Evolutionary conservation across 1,140 invertebrate genomes (phyloP), one percentile per base, ranked within the genome.

Genomic region (Plodia interpunctella): DNA sequence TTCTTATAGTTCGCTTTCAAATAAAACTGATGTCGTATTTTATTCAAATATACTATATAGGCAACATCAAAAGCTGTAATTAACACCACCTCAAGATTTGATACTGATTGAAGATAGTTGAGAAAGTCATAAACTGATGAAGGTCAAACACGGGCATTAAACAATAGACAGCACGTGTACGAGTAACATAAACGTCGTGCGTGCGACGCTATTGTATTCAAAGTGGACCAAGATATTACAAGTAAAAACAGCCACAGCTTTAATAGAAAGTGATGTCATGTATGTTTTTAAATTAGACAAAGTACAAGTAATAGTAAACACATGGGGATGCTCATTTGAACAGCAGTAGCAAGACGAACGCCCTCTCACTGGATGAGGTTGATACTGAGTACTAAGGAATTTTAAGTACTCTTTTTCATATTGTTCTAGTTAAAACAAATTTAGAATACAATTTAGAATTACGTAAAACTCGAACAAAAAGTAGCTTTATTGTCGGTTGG

Each of bases 201-300:
- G 10, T 10, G 13, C n/a, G 5, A 15, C 13, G 2, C 38, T n/a
- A 44, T 44, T 44, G 38, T 44, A 44, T 44, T 44, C 38, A 44
- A 44, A 15, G 38, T 1, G 5, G 38, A 44, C 38, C 13, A 44
- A 44, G 15, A 44, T 44, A 44, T 44, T 3, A 3, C 38, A 44
- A 44, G 38, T 44, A 44, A 44, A 44, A 44, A 44, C 38, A 44
- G 38, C 15, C 9, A n/a, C 38, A 3, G 38, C 15, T 13, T 15
- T 44, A 44, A 44, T 44, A 44, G 38, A 44, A 44, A 44, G 38
- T 44, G 38, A 44, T 44, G 38, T 44, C 38, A 44, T 44, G 38
- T 44, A 15, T 44, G 5, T 44, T 32, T 44, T 44, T 44, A 44
- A 44, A 10, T n/a, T 44, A n/a, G 38, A 9, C 4, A 35, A 35